Conservation (phyloP, 2,113 vertebrate species). For the Nothoprocta pentlandii region DNA sequence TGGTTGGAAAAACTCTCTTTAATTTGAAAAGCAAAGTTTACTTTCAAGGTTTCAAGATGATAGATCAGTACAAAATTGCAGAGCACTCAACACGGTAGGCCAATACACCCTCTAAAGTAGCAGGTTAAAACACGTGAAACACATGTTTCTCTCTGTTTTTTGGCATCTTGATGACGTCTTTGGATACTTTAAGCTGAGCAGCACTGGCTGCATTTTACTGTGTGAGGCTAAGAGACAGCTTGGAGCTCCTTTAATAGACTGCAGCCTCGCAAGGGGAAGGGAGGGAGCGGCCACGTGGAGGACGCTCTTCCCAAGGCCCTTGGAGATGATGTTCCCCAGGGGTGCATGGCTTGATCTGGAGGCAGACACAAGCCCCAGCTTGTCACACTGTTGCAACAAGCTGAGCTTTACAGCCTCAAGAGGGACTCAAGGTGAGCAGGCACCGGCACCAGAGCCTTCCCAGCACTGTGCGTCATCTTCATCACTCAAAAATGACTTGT, state of each 20-base stretch:
- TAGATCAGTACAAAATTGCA: neutral
- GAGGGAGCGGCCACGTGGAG: neutral
- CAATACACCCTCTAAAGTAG: neutral
- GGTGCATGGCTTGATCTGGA: neutral
- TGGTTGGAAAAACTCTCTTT: neutral
- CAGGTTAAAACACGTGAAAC: neutral
- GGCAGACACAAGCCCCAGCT: neutral
- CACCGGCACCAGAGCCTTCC: neutral
- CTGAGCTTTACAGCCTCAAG: neutral
- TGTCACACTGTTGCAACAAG: neutral
- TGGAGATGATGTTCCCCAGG: neutral
- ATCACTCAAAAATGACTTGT: constrained; percentile 22
- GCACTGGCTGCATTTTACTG: neutral
- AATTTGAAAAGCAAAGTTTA: neutral
- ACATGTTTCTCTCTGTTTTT: neutral
- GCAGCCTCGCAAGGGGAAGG: neutral
- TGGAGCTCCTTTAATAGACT: neutral
- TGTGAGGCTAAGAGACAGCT: rapidly evolving
- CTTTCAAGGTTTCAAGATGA: neutral
- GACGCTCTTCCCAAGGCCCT: neutral
- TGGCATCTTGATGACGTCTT: neutral
- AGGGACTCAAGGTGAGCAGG: neutral
- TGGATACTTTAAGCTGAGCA: neutral
- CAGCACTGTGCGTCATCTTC: constrained; percentile 15
- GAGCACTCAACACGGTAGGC: neutral